Evolutionary conservation across 92 coral and sea anemone genomes (phyloP).

Genomic region (Palythoa heliodiscus): DNA sequence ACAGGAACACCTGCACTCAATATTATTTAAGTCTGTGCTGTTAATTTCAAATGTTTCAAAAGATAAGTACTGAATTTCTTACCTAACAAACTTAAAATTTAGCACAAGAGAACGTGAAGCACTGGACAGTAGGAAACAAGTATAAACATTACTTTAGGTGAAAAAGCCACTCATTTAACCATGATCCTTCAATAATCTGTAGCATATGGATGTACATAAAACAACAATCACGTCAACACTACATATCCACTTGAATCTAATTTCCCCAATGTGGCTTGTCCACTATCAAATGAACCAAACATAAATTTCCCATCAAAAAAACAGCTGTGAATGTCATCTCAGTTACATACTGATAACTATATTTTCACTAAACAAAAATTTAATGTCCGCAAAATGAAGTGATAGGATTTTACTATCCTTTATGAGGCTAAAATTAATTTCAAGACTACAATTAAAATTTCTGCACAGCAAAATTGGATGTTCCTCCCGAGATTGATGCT

Average conservation of each 20-base stretch:
- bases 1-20: too few relatives aligned
- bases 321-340: not conserved
- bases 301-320: constrained; percentile 7
- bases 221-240: not conserved
- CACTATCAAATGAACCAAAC: not conserved
- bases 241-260: constrained; percentile 19
- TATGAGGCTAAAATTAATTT: not conserved
- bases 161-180: not conserved
- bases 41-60: not conserved
- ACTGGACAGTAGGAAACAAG: not conserved
- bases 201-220: not conserved
- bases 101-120: not conserved
- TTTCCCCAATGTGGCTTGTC: not conserved
- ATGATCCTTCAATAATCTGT: not conserved
- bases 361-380: not conserved
- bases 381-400: not conserved
- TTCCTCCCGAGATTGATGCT: not conserved
- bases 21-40: not conserved
- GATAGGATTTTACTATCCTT: not conserved
- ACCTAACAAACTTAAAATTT: not conserved
- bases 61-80: not conserved
- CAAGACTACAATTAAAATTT: not conserved
- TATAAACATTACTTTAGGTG: not conserved
- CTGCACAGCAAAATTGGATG: not conserved
- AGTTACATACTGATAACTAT: not conserved